Evolutionary conservation across 2,113 vertebrate species (phyloP), one percentile per base, ranked within the genome.

Genomic region (Gadus chalcogrammus): DNA sequence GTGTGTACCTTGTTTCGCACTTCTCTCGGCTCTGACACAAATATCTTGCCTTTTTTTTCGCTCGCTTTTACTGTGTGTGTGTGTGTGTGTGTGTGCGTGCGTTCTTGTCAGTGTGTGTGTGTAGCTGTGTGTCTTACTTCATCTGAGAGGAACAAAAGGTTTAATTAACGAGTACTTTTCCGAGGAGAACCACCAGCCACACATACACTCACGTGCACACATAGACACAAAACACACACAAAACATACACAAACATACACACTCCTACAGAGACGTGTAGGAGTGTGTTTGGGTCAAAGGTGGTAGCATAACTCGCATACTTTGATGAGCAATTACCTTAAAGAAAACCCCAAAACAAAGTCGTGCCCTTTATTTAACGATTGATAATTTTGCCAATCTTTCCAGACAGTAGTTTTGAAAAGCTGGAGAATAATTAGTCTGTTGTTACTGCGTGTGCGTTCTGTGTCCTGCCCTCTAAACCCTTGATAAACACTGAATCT

Each of bases 1-100:
- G 31, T 35, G 90, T 89, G 86, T 88, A 90, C 84, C 85, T 82
- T 27, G 71, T 75, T 73, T 85, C 85, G 75, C 71, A 89, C 80
- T 80, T 70, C 31, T 35, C 31, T 35, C 31, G 16, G 74, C 85
- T 71, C 88, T 74, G 81, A 81, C 85, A 88, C 87, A 89, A 90
- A 88, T 88, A 90, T 81, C 83, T 35, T 85, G 85, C 85, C 84
- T 89, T 87, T 88, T 87, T 88, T 84, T 84, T 78, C 85, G 80
- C 69, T 35, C 31, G 31, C 31, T 35, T 35, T 35, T 4, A 4
- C 31, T 35, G 31, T 35, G 31, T 35, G 31, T 35, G 31, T 55
- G 31, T 66, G 72, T 78, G 84, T 55, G 68, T 81, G 78, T 79
- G 68, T 27, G 24, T 1, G 24, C 24, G 24, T 24, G 24, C 24